Base-by-base conservation (phyloP, 2,797 vertebrate genomes). In the Podargus strigoides region DNA sequence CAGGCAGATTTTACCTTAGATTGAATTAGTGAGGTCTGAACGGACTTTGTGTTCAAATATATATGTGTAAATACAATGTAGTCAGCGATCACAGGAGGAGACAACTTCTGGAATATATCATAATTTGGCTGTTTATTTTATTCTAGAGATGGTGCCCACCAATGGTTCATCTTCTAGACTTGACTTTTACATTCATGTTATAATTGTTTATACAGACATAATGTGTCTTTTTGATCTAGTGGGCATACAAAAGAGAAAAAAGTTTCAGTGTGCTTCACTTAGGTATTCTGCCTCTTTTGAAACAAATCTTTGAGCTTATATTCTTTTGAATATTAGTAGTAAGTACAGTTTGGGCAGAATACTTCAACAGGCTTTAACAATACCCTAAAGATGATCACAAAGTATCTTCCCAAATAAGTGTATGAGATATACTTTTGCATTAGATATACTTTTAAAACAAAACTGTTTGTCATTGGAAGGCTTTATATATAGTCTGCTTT, bases 131-230 rank as follows among this genome's bases (percentile, higher is more conserved):
- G 47, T 85, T 78, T 82, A 55, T 68, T 95, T 22, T 46, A 79
- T 94, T 96, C 88, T 88, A 62, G 76, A 91, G 67, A 83, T 80
- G 77, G 77, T 58, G 59, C 19, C 70, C 34, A 97, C 23, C 18
- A 62, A 55, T 22, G 58, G 56, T 85, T 90, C 28, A 2, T 55
- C n/a, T 59, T 67, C 73, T 69, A 58, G 52, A 39, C 42, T 90
- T 78, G 87, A 89, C 21, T 89, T 95, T 95, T 91, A 95, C 85
- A 96, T 74, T 11, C 37, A 75, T 70, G 63, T 24, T 89, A 52
- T 78, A 95, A 89, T 67, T 78, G 13, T 69, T 69, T 87, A 90
- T 44, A 64, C 53, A 97, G 62, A 68, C 14, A n/a, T n/a, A 80
- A 82, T 5, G 27, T 37, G 74, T 80, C 58, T 78, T 95, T 94